phyloP scores from a whole-genome alignment of 2,113 vertebrate species.

The Polyodon spathula region DNA sequence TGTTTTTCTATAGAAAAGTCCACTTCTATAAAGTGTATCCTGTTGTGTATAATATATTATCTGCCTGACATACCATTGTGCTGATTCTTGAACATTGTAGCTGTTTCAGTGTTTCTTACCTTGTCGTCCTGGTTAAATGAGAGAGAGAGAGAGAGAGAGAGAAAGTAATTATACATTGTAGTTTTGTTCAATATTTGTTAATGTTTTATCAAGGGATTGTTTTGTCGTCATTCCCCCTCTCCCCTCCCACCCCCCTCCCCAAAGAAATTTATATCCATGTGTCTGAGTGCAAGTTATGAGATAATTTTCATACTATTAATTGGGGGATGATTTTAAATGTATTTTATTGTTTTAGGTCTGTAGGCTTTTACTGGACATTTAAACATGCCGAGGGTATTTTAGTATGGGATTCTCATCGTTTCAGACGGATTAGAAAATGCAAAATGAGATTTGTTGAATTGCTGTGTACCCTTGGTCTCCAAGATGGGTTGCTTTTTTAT shows the following conservation, averaged over 20 bases:
- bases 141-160: constrained; percentile 56
- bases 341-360: constrained; percentile 31
- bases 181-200: constrained; percentile 74
- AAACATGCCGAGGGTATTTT: constrained; percentile 46
- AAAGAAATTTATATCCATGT: background rate
- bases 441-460: constrained; percentile 31
- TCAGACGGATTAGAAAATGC: constrained; percentile 47
- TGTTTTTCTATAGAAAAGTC: too few species aligned
- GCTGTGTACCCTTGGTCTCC: constrained; percentile 45
- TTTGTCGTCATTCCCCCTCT: constrained; percentile 9
- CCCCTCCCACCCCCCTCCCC: constrained; percentile 21
- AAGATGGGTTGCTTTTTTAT: constrained; percentile 46
- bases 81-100: constrained; percentile 77
- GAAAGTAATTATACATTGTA: constrained; percentile 76
- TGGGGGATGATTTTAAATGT: constrained; percentile 30
- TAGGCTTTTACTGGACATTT: constrained; percentile 52
- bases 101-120: constrained; percentile 77
- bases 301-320: constrained; percentile 52
- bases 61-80: constrained; percentile 82
- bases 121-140: constrained; percentile 71
- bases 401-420: constrained; percentile 56
- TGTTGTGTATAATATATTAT: constrained; percentile 78
- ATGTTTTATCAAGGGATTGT: constrained; percentile 13
- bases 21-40: constrained; percentile 78
- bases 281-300: constrained; percentile 54